These are phyloP conservation scores for Parnassius mnemosyne DNA, from an alignment of 2,888 invertebrate genomes.

Conservation along the genomic window DNA sequence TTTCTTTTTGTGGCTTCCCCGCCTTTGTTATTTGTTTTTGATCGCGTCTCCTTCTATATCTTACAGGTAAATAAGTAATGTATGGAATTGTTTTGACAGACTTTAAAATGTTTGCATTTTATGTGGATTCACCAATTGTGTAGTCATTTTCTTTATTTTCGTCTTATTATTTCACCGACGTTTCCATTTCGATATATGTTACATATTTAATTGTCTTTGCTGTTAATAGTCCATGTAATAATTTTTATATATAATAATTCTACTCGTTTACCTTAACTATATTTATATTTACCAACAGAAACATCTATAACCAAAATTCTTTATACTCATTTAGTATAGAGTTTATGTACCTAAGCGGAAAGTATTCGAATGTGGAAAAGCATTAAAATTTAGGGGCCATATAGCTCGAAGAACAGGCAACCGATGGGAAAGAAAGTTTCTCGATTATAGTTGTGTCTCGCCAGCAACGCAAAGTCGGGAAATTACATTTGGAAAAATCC, in stretches of 20 bases:
- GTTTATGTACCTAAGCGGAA: slow-evolving; percentile 17
- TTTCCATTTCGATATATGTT: not conserved
- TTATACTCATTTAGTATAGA: slow-evolving; percentile 9
- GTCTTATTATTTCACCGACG: slow-evolving; percentile 35
- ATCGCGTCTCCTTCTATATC: slow-evolving; percentile 43
- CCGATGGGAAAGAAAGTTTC: no score
- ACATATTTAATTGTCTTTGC: no score
- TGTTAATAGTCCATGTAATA: not conserved
- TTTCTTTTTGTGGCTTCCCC: slow-evolving; percentile 53
- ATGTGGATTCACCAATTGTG: slow-evolving; percentile 26
- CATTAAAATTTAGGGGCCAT: not conserved
- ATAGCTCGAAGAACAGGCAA: no score
- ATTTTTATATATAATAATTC: not conserved
- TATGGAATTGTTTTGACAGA: slow-evolving; percentile 39
- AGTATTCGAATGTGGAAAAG: slow-evolving; percentile 15
- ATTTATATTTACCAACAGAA: slow-evolving; percentile 1
- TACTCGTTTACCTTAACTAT: not conserved
- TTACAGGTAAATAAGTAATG: slow-evolving; percentile 43
- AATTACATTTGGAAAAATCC: no score
- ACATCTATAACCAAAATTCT: slow-evolving; percentile 13
- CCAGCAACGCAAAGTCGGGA: no score
- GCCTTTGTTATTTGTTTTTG: slow-evolving; percentile 52
- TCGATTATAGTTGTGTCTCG: no score
- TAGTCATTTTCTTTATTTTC: slow-evolving; percentile 44
- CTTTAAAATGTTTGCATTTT: slow-evolving; percentile 41